Percentiles rank a stretch among this genome's conserved stretches.
phyloP scores from a whole-genome alignment of 2,888 invertebrate genomes.

The Hofmannophila pseudospretella region DNA sequence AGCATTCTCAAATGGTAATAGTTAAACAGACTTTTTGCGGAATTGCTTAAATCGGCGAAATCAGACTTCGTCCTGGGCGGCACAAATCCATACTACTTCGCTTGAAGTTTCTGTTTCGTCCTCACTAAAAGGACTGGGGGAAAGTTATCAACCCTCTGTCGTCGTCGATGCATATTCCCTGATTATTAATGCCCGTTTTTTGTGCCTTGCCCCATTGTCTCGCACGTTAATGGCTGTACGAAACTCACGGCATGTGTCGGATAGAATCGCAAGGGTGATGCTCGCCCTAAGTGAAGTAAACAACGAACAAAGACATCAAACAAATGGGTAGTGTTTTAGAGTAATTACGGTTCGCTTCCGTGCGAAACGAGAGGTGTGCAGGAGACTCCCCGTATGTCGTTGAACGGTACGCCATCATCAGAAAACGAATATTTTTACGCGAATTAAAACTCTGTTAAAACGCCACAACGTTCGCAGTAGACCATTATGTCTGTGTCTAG shows the following conservation, averaged over 20 bases:
- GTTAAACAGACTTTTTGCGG: too few species aligned
- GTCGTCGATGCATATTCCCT: conserved; percentile 69
- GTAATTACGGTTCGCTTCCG: conserved; percentile 75
- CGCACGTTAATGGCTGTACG: conserved; percentile 59
- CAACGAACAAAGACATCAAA: conserved; percentile 78
- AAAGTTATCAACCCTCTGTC: conserved; percentile 39
- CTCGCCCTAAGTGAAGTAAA: conserved; percentile 74
- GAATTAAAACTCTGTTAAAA: conserved; percentile 5
- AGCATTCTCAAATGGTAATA: too few species aligned
- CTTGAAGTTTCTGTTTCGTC: conserved; percentile 54
- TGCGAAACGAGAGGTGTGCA: conserved; percentile 70
- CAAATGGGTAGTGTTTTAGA: conserved; percentile 78
- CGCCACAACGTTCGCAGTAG: neutral
- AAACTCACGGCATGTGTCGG: conserved; percentile 67
- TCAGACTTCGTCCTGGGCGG: too few species aligned
- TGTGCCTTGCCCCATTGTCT: conserved; percentile 68
- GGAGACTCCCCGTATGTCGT: conserved; percentile 30
- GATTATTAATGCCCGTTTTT: conserved; percentile 76
- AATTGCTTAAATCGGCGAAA: too few species aligned
- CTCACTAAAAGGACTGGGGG: conserved; percentile 45
- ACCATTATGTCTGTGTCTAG: neutral
- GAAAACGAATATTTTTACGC: conserved; percentile 4
- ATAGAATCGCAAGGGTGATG: conserved; percentile 68
- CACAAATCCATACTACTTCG: too few species aligned
- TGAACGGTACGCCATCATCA: conserved; percentile 7